Evolutionary conservation across 1,140 invertebrate genomes (phyloP).

Genomic region (Kradibia gibbosae): DNA sequence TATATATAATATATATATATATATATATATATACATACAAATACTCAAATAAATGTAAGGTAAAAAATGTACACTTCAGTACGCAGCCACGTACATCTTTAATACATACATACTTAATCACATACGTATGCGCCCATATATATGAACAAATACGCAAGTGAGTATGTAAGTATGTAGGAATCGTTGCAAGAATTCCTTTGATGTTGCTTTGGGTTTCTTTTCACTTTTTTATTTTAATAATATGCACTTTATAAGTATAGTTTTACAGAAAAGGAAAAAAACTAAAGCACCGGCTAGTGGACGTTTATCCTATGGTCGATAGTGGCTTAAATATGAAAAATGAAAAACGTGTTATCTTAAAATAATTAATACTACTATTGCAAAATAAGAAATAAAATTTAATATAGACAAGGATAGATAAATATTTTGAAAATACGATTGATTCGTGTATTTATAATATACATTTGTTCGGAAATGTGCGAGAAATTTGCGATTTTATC

Average conservation of each 20-base stretch:
- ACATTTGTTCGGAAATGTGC: too few relatives aligned
- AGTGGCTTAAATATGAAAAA: slow-evolving; percentile 19
- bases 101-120: too few relatives aligned
- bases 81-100: too few relatives aligned
- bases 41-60: too few relatives aligned
- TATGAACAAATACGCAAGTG: background rate
- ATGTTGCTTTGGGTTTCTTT: slow-evolving; percentile 32
- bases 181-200: slow-evolving; percentile 48
- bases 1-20: too few relatives aligned
- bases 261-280: slow-evolving; percentile 19
- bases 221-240: slow-evolving; percentile 5
- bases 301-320: slow-evolving; percentile 29
- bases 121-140: too few relatives aligned
- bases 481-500: too few relatives aligned
- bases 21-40: too few relatives aligned
- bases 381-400: slow-evolving; percentile 24
- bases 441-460: slow-evolving; percentile 5
- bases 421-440: slow-evolving; percentile 11
- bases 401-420: slow-evolving; percentile 13
- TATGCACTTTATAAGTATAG: slow-evolving; percentile 42
- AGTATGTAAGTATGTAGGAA: slow-evolving; percentile 26
- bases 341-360: background rate
- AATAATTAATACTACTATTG: slow-evolving; percentile 2
- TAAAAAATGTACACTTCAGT: too few relatives aligned
- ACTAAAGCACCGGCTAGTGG: slow-evolving; percentile 26